phyloP scores from a whole-genome alignment of 53 echinoderm and acorn worm species.

The Stichopus horrens region DNA sequence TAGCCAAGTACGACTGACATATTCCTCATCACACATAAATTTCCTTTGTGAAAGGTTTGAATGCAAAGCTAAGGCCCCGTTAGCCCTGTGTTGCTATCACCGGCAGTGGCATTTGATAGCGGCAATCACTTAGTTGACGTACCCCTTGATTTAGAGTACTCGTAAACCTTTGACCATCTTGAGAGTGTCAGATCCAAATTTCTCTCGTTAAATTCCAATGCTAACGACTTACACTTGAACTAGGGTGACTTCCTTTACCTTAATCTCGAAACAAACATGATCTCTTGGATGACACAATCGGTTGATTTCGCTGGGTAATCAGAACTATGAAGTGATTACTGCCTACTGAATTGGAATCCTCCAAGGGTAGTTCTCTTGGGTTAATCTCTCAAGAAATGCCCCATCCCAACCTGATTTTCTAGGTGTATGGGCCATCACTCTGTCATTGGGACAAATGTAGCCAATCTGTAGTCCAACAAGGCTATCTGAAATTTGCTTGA shows the following conservation, averaged over 20 bases:
- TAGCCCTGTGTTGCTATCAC: no score
- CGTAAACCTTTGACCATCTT: background rate
- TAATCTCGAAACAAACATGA: background rate
- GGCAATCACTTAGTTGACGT: background rate
- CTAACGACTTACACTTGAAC: background rate
- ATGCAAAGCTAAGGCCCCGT: background rate
- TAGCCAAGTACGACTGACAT: background rate
- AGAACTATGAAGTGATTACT: constrained; percentile 15
- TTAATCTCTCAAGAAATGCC: background rate
- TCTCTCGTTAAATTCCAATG: constrained; percentile 30
- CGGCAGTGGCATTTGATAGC: background rate
- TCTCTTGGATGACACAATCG: background rate
- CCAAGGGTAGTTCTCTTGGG: background rate
- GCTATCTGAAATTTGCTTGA: background rate
- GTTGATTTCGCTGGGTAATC: background rate
- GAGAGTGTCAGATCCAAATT: background rate
- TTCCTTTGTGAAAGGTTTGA: background rate
- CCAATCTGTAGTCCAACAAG: background rate
- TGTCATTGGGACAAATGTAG: background rate
- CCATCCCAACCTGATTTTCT: background rate
- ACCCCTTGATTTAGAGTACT: background rate
- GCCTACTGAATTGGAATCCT: background rate
- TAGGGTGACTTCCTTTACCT: background rate
- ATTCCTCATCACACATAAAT: background rate
- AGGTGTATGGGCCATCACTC: background rate